Evolutionary conservation across 2,797 vertebrate genomes (phyloP).

Genomic region (Pterois miles): DNA sequence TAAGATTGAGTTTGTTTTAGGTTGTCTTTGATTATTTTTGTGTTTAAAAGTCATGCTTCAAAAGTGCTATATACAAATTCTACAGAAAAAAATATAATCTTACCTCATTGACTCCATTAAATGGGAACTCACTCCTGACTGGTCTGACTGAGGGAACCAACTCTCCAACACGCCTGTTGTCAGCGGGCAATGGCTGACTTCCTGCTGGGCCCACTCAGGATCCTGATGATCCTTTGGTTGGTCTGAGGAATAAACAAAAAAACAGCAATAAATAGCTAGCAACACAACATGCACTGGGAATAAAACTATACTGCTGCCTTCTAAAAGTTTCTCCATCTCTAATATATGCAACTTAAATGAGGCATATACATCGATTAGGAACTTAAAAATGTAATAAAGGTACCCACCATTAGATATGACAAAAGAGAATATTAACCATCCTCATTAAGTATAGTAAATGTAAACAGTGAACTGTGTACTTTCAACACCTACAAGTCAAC

Average conservation of each 20-base stretch:
- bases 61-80: background rate
- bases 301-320: background rate
- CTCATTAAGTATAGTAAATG: no score
- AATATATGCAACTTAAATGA: background rate
- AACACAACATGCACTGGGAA: background rate
- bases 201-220: slow-evolving; percentile 90
- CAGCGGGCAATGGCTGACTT: slow-evolving; percentile 76
- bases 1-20: background rate
- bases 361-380: background rate
- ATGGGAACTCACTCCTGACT: slow-evolving; percentile 88
- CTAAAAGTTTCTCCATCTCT: background rate
- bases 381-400: background rate
- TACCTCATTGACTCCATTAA: slow-evolving; percentile 96
- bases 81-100: background rate
- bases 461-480: background rate
- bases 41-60: background rate
- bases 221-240: slow-evolving; percentile 48
- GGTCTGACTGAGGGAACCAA: slow-evolving; percentile 91
- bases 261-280: background rate
- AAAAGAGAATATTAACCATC: background rate
- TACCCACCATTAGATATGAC: background rate
- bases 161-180: slow-evolving; percentile 80
- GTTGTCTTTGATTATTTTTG: background rate
- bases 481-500: background rate
- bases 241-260: slow-evolving; percentile 28